phyloP scores from a whole-genome alignment of 1,140 invertebrate genomes.

The Drosophila kikkawai region DNA sequence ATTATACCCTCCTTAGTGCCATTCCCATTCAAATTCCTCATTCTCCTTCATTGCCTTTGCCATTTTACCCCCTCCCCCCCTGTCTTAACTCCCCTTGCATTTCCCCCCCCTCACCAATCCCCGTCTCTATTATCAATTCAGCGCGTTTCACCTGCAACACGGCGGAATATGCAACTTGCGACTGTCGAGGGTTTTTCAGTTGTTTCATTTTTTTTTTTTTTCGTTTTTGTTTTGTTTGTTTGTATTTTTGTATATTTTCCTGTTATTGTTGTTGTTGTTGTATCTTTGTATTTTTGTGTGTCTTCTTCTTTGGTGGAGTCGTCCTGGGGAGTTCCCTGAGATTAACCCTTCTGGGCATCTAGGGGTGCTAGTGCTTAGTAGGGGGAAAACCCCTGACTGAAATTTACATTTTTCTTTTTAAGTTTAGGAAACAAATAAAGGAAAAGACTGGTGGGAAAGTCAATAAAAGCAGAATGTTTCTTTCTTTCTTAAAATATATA shows the following conservation, averaged over 20 bases:
- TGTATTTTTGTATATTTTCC: constrained; percentile 13
- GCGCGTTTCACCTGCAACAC: constrained; percentile 64
- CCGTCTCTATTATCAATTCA: constrained; percentile 7
- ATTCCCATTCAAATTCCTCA: constrained; percentile 46
- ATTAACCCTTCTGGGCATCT: constrained; percentile 19
- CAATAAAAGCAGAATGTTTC: too few species aligned
- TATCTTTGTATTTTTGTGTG: constrained; percentile 32
- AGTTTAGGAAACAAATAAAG: neutral
- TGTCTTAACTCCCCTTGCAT: neutral
- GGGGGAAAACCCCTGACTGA: neutral
- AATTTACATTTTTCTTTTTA: neutral
- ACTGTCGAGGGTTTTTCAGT: constrained; percentile 52
- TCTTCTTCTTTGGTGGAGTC: constrained; percentile 21
- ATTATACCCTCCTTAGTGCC: constrained; percentile 6
- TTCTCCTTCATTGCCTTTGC: constrained; percentile 39
- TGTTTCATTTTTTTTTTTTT: constrained; percentile 9
- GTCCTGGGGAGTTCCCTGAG: constrained; percentile 20
- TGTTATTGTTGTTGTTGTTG: constrained; percentile 1
- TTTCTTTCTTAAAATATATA: too few species aligned
- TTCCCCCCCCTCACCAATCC: neutral
- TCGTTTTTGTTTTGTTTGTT: constrained; percentile 6
- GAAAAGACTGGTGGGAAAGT: too few species aligned
- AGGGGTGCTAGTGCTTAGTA: neutral
- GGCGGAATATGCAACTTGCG: constrained; percentile 54
- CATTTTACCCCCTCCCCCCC: neutral